Percentiles rank a stretch among this genome's conserved stretches.
phyloP scores from a whole-genome alignment of 2,797 vertebrate species.

The Buphagus erythrorhynchus region DNA sequence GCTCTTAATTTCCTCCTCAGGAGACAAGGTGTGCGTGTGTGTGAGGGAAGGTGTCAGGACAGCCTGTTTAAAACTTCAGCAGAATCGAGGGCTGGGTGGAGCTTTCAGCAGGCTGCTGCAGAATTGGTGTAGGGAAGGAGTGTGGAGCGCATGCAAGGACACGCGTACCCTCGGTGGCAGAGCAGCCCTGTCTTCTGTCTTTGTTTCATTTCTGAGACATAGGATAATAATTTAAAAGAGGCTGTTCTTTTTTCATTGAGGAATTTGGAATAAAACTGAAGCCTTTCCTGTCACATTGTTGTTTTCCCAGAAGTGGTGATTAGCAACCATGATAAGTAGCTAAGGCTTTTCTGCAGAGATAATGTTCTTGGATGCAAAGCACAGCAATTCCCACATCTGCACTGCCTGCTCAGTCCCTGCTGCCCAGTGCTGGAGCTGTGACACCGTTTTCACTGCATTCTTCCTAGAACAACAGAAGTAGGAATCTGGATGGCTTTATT shows the following conservation, averaged over 20 bases:
- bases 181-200: neutral
- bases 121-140: accelerated
- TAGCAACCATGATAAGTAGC: slow-evolving; percentile 11
- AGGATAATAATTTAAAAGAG: neutral
- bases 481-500: neutral
- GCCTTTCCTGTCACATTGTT: neutral
- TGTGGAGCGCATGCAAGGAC: accelerated
- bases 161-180: accelerated
- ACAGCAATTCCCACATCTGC: neutral
- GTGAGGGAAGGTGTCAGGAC: neutral
- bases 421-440: neutral
- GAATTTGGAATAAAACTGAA: neutral
- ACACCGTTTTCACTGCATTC: neutral
- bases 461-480: neutral
- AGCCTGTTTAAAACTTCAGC: neutral
- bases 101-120: neutral
- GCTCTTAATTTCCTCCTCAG: neutral
- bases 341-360: slow-evolving; percentile 9
- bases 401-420: neutral
- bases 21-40: neutral
- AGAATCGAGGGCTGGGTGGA: neutral
- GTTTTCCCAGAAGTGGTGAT: slow-evolving; percentile 8
- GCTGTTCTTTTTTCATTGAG: neutral
- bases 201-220: neutral
- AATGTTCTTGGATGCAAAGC: neutral